Base-by-base conservation (phyloP, 2,113 vertebrate genomes). In the Sinocyclocheilus rhinocerous region DNA sequence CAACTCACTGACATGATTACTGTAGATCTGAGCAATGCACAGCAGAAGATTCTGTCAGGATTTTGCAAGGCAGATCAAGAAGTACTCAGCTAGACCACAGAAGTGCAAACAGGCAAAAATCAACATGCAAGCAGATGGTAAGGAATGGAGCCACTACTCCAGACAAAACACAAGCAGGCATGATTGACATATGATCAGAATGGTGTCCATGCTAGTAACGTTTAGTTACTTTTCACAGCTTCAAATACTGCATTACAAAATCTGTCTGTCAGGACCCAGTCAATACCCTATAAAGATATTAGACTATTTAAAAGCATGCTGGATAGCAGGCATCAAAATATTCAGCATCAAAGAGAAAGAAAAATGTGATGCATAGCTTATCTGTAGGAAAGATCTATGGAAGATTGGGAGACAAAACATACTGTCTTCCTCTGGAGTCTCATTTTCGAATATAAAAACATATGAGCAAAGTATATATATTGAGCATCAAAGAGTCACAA, bases 101-200 rank as follows among this genome's bases (percentile, higher is more conserved):
- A 78, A 16, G 45, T n/a, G 50, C 75, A 85, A 55, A 55, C 59
- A 78, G 16, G 5, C 7, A 85, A 52, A 55, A 57, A 81, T 67
- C 39, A 16, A 48, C 79, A 81, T 81, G 79, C 79, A 80, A 80
- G 36, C 70, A 76, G 39, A 81, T 11, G 24, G 45, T 26, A 70
- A 85, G 63, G 48, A 24, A 79, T 57, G 63, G 12, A 85, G 84
- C 75, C 24, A 45, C 75, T 67, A 36, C 45, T 67, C 26, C 84
- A 85, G 24, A 81, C 61, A 67, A 67, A 81, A 81, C 73, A 81
- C 39, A 81, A 67, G 79, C 79, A 67, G 24, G 79, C 79, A 67
- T 67, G 79, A 67, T 11, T 50, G 13, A 67, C 12, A 39, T n/a
- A 67, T 12, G 79, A 67, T 67, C 20, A 8, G 7, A 81, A 65